These are phyloP conservation scores for Rhagium mordax DNA, from an alignment of 2,888 invertebrate species.

Conservation along the genomic window DNA sequence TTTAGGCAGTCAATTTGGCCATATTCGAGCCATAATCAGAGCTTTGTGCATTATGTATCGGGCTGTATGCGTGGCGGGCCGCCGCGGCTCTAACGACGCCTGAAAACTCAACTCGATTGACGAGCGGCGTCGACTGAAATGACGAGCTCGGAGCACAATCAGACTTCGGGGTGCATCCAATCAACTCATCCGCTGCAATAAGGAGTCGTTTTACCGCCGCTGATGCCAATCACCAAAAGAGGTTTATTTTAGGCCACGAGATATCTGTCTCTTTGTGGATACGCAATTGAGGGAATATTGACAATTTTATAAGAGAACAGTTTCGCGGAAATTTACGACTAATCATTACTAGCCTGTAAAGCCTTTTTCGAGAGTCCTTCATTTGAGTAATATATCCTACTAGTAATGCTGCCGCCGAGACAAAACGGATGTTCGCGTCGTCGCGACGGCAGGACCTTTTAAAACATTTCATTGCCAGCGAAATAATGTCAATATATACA, in stretches of 20 bases:
- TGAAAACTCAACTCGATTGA: conserved; percentile 34
- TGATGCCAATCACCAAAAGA: conserved; percentile 12
- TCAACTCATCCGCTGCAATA: conserved; percentile 35
- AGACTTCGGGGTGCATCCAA: conserved; percentile 54
- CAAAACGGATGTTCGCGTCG: too few species aligned
- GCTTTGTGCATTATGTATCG: conserved; percentile 59
- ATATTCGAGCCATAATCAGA: conserved; percentile 58
- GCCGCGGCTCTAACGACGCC: conserved; percentile 31
- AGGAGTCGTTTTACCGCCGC: conserved; percentile 17
- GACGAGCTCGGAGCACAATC: conserved; percentile 58
- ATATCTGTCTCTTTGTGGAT: not conserved
- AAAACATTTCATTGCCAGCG: too few species aligned
- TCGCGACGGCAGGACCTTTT: too few species aligned
- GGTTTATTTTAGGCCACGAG: conserved; percentile 1
- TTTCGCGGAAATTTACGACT: not conserved
- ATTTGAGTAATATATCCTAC: too few species aligned
- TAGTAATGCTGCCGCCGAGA: too few species aligned
- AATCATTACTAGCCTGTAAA: not conserved
- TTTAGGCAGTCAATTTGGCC: conserved; percentile 59
- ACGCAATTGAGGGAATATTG: not conserved
- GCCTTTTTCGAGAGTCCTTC: not conserved
- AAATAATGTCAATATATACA: too few species aligned
- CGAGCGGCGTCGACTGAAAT: conserved; percentile 53
- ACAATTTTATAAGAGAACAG: not conserved
- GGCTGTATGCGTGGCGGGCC: conserved; percentile 42